These are phyloP conservation scores for Myrmecophaga tridactyla DNA, from an alignment of 2,113 vertebrate species.

Conservation along the genomic window DNA sequence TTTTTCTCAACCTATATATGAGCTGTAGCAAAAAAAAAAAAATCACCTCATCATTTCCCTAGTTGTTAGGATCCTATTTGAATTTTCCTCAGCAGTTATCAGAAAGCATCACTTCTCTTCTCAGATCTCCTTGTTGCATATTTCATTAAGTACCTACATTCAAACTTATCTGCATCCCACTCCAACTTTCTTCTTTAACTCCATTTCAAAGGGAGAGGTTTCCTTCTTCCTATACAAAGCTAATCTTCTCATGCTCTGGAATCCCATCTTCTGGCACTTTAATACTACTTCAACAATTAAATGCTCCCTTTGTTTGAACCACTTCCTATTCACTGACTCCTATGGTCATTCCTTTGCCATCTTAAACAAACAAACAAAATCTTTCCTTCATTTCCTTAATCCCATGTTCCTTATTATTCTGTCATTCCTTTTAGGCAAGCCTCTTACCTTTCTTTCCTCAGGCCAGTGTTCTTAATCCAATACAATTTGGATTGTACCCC, in stretches of 20 bases:
- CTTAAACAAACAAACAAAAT: slow-evolving; percentile 8
- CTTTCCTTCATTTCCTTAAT: slow-evolving; percentile 15
- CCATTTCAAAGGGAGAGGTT: neutral
- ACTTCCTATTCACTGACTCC: neutral
- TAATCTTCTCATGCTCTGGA: neutral
- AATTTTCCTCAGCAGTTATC: neutral
- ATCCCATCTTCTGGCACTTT: neutral
- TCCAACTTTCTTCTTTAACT: neutral
- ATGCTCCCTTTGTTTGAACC: neutral
- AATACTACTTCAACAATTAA: neutral
- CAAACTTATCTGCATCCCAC: neutral
- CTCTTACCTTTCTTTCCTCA: neutral
- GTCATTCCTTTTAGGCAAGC: neutral
- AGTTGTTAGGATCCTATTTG: neutral
- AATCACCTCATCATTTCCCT: neutral
- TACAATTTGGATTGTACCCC: slow-evolving; percentile 10
- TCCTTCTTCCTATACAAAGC: neutral
- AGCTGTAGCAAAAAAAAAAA: neutral
- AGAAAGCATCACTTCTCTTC: neutral
- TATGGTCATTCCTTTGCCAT: neutral
- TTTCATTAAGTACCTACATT: slow-evolving; percentile 14
- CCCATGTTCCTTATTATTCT: neutral
- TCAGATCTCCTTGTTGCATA: neutral
- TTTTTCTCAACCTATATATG: neutral
- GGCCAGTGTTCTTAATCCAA: neutral